Percentiles rank a stretch among this genome's conserved stretches.
These are phyloP conservation scores for Elysia crispata DNA, from an alignment of 2,888 invertebrate genomes.

Conservation along the genomic window DNA sequence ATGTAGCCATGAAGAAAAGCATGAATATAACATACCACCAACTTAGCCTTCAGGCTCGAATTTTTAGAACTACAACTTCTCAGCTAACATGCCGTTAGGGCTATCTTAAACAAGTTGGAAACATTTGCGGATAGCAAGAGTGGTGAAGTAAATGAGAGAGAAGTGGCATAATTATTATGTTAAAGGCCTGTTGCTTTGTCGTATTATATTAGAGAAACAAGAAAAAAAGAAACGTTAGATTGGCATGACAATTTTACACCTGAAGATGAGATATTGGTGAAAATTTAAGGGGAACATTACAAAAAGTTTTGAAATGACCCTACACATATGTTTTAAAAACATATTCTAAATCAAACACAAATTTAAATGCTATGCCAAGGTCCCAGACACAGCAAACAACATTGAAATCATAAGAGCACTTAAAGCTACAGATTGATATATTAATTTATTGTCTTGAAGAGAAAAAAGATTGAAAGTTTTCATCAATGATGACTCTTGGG, in stretches of 20 bases:
- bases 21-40: too few relatives aligned
- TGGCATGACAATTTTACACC: conserved; percentile 27
- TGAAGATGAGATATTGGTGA: conserved; percentile 11
- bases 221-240: not conserved
- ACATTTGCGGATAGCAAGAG: too few relatives aligned
- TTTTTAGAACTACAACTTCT: too few relatives aligned
- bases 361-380: conserved; percentile 11
- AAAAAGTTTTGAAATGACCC: conserved; percentile 19
- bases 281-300: conserved; percentile 15
- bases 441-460: too few relatives aligned
- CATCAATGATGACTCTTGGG: too few relatives aligned
- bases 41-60: too few relatives aligned
- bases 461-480: too few relatives aligned
- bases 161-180: not conserved
- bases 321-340: not conserved
- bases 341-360: conserved; percentile 14
- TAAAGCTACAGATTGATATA: conserved; percentile 2
- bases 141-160: too few relatives aligned
- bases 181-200: not conserved
- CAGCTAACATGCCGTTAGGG: too few relatives aligned
- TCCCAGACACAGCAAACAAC: conserved; percentile 6
- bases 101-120: too few relatives aligned
- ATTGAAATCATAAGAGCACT: not conserved
- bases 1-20: too few relatives aligned
- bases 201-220: not conserved